Conservation (phyloP, 2,888 invertebrate genomes). For the Neria commutata region DNA sequence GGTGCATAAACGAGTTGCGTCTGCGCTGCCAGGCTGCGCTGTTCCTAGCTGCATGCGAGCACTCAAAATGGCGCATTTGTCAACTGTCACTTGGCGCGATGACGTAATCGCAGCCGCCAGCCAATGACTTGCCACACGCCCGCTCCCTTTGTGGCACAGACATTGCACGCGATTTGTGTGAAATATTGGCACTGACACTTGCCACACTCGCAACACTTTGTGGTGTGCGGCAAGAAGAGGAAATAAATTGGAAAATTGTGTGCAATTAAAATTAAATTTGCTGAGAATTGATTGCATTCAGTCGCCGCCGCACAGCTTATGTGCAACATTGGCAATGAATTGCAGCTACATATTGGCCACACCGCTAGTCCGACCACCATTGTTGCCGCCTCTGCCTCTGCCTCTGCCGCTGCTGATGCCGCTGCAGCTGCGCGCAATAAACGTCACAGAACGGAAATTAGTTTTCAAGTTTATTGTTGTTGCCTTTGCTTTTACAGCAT, state of each 20-base stretch:
- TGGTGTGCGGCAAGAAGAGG: too few relatives aligned
- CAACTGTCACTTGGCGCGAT: too few relatives aligned
- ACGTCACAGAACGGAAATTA: constrained; percentile 1
- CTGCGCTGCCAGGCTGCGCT: background rate
- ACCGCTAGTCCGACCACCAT: too few relatives aligned
- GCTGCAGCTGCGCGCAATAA: background rate
- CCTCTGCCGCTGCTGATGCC: background rate
- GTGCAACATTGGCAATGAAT: background rate
- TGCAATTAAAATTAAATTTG: too few relatives aligned
- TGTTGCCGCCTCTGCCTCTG: too few relatives aligned
- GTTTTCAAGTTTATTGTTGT: background rate
- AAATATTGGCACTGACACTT: background rate
- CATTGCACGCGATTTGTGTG: background rate
- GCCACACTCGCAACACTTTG: background rate
- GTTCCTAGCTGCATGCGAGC: too few relatives aligned
- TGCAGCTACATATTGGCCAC: background rate
- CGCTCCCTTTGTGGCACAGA: too few relatives aligned
- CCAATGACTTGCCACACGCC: too few relatives aligned
- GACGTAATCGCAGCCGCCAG: too few relatives aligned
- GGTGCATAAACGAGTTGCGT: too few relatives aligned
- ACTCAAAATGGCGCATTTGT: background rate
- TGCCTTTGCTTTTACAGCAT: background rate
- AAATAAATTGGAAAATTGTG: too few relatives aligned
- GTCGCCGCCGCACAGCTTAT: background rate
- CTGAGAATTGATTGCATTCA: too few relatives aligned